These are phyloP conservation scores for Tetramorium bicarinatum DNA, from an alignment of 2,888 invertebrate species.

Conservation along the genomic window DNA sequence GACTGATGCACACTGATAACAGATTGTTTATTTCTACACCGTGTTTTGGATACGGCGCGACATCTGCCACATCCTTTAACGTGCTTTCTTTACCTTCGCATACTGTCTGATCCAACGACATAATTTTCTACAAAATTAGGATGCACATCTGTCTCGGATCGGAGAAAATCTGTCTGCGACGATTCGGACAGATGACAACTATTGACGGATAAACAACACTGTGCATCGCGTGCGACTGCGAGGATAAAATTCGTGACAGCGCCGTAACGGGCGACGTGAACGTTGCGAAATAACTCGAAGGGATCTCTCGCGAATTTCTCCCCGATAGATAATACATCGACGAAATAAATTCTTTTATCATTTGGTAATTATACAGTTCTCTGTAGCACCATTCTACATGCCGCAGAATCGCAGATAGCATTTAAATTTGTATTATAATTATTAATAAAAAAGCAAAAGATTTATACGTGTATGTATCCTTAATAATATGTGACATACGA, in stretches of 20 bases:
- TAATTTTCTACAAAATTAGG: slow-evolving; percentile 80
- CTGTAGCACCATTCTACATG: neutral
- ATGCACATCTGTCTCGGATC: slow-evolving; percentile 36
- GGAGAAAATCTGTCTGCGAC: neutral
- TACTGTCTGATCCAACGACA: slow-evolving; percentile 96
- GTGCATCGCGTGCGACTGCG: neutral
- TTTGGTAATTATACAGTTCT: neutral
- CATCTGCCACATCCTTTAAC: neutral
- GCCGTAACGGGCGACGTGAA: neutral
- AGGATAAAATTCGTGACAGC: neutral
- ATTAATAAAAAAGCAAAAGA: no score
- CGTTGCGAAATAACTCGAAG: neutral
- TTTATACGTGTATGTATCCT: no score
- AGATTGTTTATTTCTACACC: neutral
- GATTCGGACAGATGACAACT: neutral
- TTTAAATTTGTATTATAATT: no score
- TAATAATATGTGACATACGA: no score
- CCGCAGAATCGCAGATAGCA: neutral
- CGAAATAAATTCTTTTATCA: neutral
- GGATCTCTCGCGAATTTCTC: neutral
- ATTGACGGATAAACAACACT: neutral
- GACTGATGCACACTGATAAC: neutral
- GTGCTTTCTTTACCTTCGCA: slow-evolving; percentile 92
- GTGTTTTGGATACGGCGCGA: neutral
- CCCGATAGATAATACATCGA: neutral